These are phyloP conservation scores for Phodopus roborovskii DNA, from an alignment of 2,113 vertebrate genomes.

Conservation along the genomic window DNA sequence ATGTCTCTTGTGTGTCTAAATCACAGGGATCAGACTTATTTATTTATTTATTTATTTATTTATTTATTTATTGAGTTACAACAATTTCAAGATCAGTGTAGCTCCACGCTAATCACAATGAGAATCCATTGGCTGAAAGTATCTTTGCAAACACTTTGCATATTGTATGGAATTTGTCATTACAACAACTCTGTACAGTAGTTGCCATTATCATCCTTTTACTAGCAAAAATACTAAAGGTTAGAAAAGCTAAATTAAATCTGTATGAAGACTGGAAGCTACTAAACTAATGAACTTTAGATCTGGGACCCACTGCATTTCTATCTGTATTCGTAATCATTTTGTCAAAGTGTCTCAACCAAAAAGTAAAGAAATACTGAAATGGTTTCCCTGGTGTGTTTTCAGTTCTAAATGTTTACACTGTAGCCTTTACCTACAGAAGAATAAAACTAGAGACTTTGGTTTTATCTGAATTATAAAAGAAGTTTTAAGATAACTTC, in stretches of 20 bases:
- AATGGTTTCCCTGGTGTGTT: neutral
- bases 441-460: slow-evolving; percentile 44
- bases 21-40: neutral
- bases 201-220: neutral
- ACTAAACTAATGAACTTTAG: slow-evolving; percentile 28
- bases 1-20: neutral
- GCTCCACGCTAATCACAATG: neutral
- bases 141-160: neutral
- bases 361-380: slow-evolving; percentile 19
- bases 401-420: neutral
- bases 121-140: neutral
- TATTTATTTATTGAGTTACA: neutral
- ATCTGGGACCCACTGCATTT: neutral
- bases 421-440: neutral
- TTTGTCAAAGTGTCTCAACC: neutral
- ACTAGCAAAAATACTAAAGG: neutral
- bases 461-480: slow-evolving; percentile 13
- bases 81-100: neutral
- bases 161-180: neutral
- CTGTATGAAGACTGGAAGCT: neutral
- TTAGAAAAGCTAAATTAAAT: slow-evolving; percentile 13
- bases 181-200: neutral
- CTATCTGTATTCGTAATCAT: slow-evolving; percentile 14
- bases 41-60: neutral
- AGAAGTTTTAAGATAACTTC: slow-evolving; percentile 9